Conservation (phyloP, 1,140 invertebrate genomes). For the Pseudachorutes palmiensis region DNA sequence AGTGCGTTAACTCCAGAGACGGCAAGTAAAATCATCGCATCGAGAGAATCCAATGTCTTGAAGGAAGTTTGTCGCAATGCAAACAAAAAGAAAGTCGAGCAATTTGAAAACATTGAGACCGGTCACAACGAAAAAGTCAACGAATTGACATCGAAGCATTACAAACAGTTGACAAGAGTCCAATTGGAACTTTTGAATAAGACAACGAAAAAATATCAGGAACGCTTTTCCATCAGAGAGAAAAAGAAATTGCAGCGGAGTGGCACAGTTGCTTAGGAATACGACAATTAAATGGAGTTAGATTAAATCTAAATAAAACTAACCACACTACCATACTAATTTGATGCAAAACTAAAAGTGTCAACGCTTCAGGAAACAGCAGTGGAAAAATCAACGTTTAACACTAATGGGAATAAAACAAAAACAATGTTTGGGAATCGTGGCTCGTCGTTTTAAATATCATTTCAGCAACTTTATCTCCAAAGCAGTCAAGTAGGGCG, state of each 20-base stretch:
- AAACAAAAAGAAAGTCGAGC: conserved; percentile 10
- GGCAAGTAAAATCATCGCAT: conserved; percentile 20
- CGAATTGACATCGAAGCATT: not conserved
- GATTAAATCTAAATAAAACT: too few species aligned
- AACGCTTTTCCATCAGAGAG: not conserved
- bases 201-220: conserved; percentile 2
- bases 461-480: too few species aligned
- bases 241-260: not conserved
- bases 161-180: not conserved
- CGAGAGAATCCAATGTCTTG: conserved; percentile 19
- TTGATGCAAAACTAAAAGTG: too few species aligned
- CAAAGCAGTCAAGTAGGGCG: too few species aligned
- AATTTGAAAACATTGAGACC: not conserved
- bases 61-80: conserved; percentile 24
- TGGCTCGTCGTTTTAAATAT: too few species aligned
- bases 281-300: too few species aligned
- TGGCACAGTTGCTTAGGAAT: not conserved
- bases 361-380: too few species aligned
- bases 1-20: conserved; percentile 20
- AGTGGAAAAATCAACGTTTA: not conserved
- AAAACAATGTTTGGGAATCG: too few species aligned
- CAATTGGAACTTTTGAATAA: not conserved
- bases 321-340: too few species aligned
- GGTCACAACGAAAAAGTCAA: not conserved
- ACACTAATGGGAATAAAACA: too few species aligned